Evolutionary conservation across 2,797 vertebrate genomes (phyloP).

Genomic region (Esox masquinongy): DNA sequence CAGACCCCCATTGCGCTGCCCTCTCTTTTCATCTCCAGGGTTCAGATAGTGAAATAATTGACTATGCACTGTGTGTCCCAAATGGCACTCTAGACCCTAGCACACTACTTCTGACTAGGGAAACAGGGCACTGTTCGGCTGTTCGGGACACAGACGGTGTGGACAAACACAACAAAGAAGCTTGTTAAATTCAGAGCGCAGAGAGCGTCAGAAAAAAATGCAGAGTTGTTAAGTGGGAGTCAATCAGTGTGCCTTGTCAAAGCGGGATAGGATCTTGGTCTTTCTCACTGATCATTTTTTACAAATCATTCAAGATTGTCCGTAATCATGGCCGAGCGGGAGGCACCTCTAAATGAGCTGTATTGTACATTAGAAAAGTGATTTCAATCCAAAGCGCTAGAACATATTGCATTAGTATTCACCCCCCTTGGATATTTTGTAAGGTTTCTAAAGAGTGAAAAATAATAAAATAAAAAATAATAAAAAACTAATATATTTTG

Average conservation of each 20-base stretch:
- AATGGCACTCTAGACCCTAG: background rate
- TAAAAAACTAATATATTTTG: too few relatives aligned
- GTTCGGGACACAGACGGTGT: background rate
- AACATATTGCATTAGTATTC: too few relatives aligned
- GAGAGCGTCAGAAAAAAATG: background rate
- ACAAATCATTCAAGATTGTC: too few relatives aligned
- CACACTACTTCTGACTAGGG: background rate
- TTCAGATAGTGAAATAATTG: background rate
- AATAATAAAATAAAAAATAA: too few relatives aligned
- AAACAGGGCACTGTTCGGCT: background rate
- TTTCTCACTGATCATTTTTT: too few relatives aligned
- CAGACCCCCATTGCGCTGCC: background rate
- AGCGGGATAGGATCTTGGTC: too few relatives aligned
- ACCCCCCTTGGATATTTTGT: too few relatives aligned
- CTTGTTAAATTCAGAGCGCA: background rate
- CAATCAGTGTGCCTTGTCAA: background rate
- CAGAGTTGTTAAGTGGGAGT: background rate
- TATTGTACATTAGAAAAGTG: background rate
- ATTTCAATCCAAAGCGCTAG: too few relatives aligned
- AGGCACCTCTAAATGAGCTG: background rate
- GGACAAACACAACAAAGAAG: background rate
- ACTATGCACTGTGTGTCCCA: background rate
- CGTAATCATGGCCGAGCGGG: background rate
- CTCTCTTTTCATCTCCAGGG: constrained; percentile 6
- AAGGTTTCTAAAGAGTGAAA: too few relatives aligned